Base-by-base conservation (phyloP, 2,888 invertebrate species). In the Dermolepida albohirtum region DNA sequence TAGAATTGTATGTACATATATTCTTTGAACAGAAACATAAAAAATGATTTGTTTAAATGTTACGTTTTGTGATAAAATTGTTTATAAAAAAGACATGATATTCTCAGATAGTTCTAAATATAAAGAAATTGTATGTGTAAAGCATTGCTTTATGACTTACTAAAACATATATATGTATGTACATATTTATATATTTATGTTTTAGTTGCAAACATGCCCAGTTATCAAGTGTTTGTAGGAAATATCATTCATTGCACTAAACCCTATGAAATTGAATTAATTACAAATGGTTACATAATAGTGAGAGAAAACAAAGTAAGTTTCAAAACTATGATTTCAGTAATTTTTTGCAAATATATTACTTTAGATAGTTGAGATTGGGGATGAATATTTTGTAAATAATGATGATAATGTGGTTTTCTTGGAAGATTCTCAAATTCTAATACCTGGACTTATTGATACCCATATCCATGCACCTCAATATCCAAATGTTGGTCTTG, bases 381-480 rank as follows among this genome's bases (percentile, higher is more conserved):
- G 70, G 72, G 34, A 52, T 43, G 14, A 2, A 34, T 34, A 34
- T 17, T 4, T 41, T 6, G 52, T 29, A 40, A 52, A 27, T 22
- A 14, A 41, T 12, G 43, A 0, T 10, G 43, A 43, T 5, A 29
- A 66, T 17, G 70, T 72, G 34, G 73, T 79, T 47, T 67, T 65
- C 0, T 71, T 87, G 6, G 77, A 75, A 7, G 74, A 80, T 4
- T 81, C 83, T 55, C 90, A 93, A 82, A 91, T 96, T 78, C 80
- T 96, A 11, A 90, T 95, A 80, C 96, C 96, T 0, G 97, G 96
- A 0, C 88, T 97, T 69, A 86, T 96, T 1, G 96, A 97, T 82
- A 92, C 93, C 17, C 97, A 97, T 79, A 92, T 94, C 8, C 96
- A 97, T 84, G 95, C 95, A 0, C 91, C 94, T 0, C 96, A 97